Conservation (phyloP, 2,888 invertebrate genomes). For the Antheraea assamensis region DNA sequence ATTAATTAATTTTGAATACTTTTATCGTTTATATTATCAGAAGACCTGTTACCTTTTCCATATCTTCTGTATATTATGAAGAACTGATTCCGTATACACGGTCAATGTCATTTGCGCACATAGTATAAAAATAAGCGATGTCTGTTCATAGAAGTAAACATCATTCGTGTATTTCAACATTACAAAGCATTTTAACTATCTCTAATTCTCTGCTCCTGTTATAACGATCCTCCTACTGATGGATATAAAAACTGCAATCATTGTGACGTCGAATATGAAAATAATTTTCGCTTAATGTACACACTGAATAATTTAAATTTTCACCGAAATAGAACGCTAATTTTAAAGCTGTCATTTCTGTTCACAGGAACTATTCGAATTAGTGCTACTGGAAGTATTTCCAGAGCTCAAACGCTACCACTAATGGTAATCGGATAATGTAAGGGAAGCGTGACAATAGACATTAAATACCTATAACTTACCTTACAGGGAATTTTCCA, state of each 20-base stretch:
- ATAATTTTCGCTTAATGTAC: not conserved
- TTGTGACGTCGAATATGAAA: not conserved
- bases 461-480: constrained; percentile 29
- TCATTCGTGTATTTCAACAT: not conserved
- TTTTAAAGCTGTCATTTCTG: constrained; percentile 25
- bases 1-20: not conserved
- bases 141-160: not conserved
- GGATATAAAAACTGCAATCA: not conserved
- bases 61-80: not conserved
- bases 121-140: not conserved
- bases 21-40: not conserved
- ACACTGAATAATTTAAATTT: not conserved
- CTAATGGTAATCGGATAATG: constrained; percentile 35
- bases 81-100: not conserved
- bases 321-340: not conserved
- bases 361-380: constrained; percentile 86
- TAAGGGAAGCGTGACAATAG: constrained; percentile 53
- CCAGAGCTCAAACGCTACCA: constrained; percentile 85
- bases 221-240: not conserved
- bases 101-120: not conserved
- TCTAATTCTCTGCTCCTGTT: not conserved
- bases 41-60: not conserved
- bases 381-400: constrained; percentile 85
- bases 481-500: constrained; percentile 32
- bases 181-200: not conserved